A percentile compares a stretch with the other conserved stretches of the same genome.
These are phyloP conservation scores for Lophotis ruficrista DNA, from an alignment of 2,113 vertebrate genomes.

Conservation along the genomic window DNA sequence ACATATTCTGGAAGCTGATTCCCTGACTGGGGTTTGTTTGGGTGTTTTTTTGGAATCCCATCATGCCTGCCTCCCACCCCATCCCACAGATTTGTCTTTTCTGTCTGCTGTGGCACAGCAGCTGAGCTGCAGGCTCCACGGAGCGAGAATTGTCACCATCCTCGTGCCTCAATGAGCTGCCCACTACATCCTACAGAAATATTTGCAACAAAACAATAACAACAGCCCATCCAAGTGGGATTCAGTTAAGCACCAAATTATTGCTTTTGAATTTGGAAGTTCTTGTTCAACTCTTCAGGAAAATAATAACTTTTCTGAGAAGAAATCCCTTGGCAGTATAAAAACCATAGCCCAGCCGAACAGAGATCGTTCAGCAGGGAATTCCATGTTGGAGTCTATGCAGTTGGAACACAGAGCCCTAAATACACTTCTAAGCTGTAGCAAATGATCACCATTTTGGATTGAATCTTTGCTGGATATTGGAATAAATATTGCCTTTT, in stretches of 20 bases:
- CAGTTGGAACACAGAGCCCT: not conserved
- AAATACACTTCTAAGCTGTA: not conserved
- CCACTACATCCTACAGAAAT: not conserved
- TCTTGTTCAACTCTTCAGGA: not conserved
- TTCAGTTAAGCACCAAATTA: conserved; percentile 1
- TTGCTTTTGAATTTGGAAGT: conserved; percentile 13
- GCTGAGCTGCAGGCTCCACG: not conserved
- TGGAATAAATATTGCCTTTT: not conserved
- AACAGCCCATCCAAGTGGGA: not conserved
- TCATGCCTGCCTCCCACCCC: not conserved
- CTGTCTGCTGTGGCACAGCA: not conserved
- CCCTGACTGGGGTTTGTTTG: not conserved
- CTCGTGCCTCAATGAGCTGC: not conserved
- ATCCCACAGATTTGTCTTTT: not conserved
- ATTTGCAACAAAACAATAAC: not conserved
- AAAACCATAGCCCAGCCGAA: not conserved
- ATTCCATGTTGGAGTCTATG: not conserved
- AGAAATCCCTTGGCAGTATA: not conserved
- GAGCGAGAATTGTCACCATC: not conserved
- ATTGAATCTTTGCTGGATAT: not conserved
- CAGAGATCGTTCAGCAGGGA: not conserved
- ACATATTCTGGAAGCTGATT: conserved; percentile 19
- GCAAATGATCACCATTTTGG: not conserved
- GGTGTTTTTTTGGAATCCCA: not conserved
- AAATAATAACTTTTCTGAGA: not conserved